A percentile compares a stretch with the other conserved stretches of the same genome.
Evolutionary conservation across 92 coral and sea anemone species (phyloP).

Genomic region (Porites cylindrica): DNA sequence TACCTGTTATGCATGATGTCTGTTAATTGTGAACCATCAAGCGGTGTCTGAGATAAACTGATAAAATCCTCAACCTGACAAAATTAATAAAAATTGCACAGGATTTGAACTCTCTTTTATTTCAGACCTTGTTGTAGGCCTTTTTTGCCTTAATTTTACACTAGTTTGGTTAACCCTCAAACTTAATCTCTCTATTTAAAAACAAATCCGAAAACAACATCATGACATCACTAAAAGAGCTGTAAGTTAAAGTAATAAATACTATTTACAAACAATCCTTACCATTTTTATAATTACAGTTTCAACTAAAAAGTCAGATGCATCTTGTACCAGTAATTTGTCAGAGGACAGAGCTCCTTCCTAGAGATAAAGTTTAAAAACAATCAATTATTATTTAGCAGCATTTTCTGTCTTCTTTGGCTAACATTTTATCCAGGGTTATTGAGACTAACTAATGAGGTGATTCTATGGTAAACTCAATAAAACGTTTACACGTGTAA

Average conservation of each 20-base stretch:
- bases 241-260: not conserved
- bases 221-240: not conserved
- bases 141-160: too few species aligned
- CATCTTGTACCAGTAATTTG: constrained; percentile 87
- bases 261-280: constrained; percentile 5
- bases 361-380: constrained; percentile 22
- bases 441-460: too few species aligned
- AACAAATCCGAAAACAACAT: not conserved
- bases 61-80: constrained; percentile 93
- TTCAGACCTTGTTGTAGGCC: too few species aligned
- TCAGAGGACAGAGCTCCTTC: constrained; percentile 75
- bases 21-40: constrained; percentile 91
- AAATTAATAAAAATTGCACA: not conserved
- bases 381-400: not conserved
- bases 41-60: constrained; percentile 89
- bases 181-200: too few species aligned
- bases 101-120: not conserved
- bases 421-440: too few species aligned
- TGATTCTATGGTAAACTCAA: too few species aligned
- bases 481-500: too few species aligned
- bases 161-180: too few species aligned
- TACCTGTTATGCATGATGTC: constrained; percentile 97
- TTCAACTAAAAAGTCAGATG: constrained; percentile 83
- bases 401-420: too few species aligned
- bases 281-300: constrained; percentile 91